Evolutionary conservation across 2,113 vertebrate genomes (phyloP).

Genomic region (Progne subis): DNA sequence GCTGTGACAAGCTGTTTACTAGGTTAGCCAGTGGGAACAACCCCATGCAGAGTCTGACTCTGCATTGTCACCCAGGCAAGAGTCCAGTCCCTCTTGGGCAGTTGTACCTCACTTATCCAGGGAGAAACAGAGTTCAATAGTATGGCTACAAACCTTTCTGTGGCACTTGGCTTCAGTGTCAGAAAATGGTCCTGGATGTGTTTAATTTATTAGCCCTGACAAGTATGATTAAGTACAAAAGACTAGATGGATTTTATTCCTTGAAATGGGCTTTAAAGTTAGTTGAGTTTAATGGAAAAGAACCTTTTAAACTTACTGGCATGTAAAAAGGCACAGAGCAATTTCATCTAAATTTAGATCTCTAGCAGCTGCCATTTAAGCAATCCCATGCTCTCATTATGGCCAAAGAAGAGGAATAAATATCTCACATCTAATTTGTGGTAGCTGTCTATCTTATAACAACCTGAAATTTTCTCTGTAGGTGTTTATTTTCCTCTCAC

Average conservation of each 20-base stretch:
- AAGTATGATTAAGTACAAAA: not conserved
- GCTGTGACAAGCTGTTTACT: not conserved
- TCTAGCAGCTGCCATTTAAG: not conserved
- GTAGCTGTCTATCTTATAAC: not conserved
- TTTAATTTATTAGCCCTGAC: slow-evolving; percentile 17
- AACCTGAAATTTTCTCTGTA: not conserved
- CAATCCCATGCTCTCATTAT: not conserved
- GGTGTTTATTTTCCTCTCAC: not conserved
- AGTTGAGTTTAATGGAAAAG: not conserved
- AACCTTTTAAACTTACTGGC: not conserved
- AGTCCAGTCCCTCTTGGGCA: too few relatives aligned
- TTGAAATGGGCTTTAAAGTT: not conserved
- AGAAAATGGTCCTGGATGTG: not conserved
- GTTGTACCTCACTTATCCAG: accelerated
- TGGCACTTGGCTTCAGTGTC: not conserved
- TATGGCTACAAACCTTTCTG: not conserved
- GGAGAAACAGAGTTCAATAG: not conserved
- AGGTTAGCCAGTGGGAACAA: not conserved
- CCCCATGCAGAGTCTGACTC: not conserved
- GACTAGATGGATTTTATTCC: not conserved
- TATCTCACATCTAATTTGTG: not conserved
- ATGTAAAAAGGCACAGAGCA: not conserved
- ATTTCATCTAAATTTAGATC: slow-evolving; percentile 12
- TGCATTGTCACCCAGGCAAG: accelerated
- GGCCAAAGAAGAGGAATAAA: not conserved